Conservation (phyloP, 2,113 vertebrate genomes). For the Chloropsis cyanopogon region DNA sequence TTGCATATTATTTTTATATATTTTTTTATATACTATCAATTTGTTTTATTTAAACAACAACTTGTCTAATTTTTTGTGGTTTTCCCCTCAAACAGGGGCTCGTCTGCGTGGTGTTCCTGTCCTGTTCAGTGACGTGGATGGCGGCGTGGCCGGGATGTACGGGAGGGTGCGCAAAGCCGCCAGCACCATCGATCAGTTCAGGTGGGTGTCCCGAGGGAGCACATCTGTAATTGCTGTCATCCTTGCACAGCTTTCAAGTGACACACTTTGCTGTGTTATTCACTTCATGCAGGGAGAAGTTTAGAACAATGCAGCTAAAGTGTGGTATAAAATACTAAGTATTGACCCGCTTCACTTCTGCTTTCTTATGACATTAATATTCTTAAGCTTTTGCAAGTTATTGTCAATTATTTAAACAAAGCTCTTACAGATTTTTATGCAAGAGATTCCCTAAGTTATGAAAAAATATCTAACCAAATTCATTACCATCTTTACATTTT, state of each 20-base stretch:
- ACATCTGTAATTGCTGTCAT: background rate
- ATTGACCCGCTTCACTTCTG: background rate
- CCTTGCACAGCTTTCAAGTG: background rate
- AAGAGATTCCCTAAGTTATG: background rate
- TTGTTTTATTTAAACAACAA: background rate
- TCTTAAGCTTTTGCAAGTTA: background rate
- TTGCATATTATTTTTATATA: background rate
- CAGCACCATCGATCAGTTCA: constrained; percentile 92
- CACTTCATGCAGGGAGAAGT: background rate
- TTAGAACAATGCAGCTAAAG: background rate
- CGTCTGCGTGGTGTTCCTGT: constrained; percentile 89
- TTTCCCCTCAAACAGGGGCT: constrained; percentile 70
- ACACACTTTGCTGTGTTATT: background rate
- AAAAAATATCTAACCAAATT: background rate
- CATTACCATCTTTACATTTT: background rate
- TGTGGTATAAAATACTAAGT: background rate
- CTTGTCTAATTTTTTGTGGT: background rate
- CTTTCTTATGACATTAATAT: background rate
- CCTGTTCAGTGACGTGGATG: constrained; percentile 86
- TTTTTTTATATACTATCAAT: rapidly evolving
- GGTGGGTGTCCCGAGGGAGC: constrained; percentile 64
- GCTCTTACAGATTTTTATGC: background rate
- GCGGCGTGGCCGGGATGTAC: constrained; percentile 81
- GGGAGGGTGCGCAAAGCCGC: constrained; percentile 93
- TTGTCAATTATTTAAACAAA: background rate